Evolutionary conservation across 53 echinoderm and acorn worm genomes (phyloP), one percentile per base, ranked within the genome.

Genomic region (Holothuria scabra): DNA sequence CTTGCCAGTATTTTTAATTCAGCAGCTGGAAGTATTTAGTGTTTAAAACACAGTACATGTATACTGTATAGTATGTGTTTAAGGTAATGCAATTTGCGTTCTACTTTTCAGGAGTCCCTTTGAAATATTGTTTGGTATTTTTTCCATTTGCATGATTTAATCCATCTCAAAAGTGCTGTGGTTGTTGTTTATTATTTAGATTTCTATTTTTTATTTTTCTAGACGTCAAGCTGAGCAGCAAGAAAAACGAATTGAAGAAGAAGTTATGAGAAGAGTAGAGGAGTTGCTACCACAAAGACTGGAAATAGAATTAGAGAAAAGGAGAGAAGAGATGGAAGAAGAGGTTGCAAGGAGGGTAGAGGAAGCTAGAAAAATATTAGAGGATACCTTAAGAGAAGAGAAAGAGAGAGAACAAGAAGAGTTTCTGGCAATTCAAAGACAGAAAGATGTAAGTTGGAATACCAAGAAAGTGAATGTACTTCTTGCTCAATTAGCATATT

Each of bases 211-310:
- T 59, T 34, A 7, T 20, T 76, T 59, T 28, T 34, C 19, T 61
- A 95, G 96, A 70, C 96, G 96, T 28, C 96, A 96, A 41, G 92
- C 93, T 38, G 96, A 96, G 52, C 86, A 90, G 86, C 91, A 96
- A 60, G 96, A 93, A 12, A 93, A 88, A 76, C 92, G 87, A 24
- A 93, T 96, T 8, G 93, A 96, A 59, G 96, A 96, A 29, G 96
- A 96, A 59, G 96, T 96, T 37, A 91, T 92, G 60, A 90, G 88
- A 46, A 72, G 96, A 20, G 96, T 96, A 28, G 96, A 96, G 70
- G 96, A 96, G 82, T 89, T 96, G 87, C 91, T 96, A 8, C 92
- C 90, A n/a, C 90, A 96, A 35, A 83, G 97, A 52, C 92, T 96
- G 5, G 93, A 90, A 70, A 90, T 91, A 65, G 97, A 96, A 79